Base-by-base conservation (phyloP, 2,888 invertebrate genomes). In the Nymphalis urticae region DNA sequence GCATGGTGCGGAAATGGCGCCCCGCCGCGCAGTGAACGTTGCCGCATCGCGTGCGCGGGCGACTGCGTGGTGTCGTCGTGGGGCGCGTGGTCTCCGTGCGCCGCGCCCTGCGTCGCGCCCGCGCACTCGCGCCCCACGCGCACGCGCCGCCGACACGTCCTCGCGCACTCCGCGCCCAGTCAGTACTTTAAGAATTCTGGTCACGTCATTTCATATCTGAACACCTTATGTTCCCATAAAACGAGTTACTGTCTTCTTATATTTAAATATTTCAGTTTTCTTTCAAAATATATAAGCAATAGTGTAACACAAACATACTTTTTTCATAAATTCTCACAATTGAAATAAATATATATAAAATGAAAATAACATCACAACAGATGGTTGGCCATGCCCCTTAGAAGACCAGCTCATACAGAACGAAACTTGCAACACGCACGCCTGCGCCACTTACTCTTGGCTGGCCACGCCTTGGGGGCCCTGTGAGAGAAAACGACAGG, bases 41-140 rank as follows among this genome's bases (percentile, higher is more conserved):
- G 95, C 78, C 93, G 94, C 73, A 93, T 95, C 73, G 95, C 95
- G 2, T 95, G 95, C 81, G 94, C 95, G 0, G 93, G 94, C n/a
- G 95, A 95, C 87, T 95, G 95, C 81, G 95, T 95, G 42, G 93
- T 95, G 62, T 94, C 95, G 0, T 87, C 94, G 0, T 95, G 95
- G 95, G 93, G 90, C 0, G 78, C 89, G 0, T 95, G 95, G 95
- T 82, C 89, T 0, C 83, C 87, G 0, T 94, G 94, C 81, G 82
- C 88, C 0, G 87, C 88, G 3, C 62, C 87, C 8, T 93, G 93
- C 73, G 85, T 87, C 7, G 83, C 89, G 0, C 82, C 85, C 6
- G 76, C 82, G 0, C 85, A 82, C 50, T 83, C 85, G 2, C 81
- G 84, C 2, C 92, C 88, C 24, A 79, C 79, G 0, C 79, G 85